Conservation (phyloP, 2,888 invertebrate genomes). For the Stomorhina lunata region DNA sequence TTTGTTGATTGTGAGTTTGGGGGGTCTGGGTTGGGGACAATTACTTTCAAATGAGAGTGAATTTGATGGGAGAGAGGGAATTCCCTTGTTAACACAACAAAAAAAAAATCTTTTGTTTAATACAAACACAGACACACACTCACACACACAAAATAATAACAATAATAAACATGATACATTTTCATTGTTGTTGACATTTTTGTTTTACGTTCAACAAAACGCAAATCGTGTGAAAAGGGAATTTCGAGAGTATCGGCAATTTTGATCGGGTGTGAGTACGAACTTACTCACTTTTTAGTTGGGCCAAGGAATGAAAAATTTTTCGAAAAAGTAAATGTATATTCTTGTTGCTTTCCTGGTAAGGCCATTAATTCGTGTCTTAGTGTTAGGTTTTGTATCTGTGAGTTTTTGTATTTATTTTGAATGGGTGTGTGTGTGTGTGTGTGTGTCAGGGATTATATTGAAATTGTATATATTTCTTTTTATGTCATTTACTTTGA, state of each 20-base stretch:
- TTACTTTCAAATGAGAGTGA: conserved; percentile 7
- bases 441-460: neutral
- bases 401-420: neutral
- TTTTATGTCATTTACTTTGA: conserved; percentile 16
- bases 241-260: conserved; percentile 27
- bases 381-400: neutral
- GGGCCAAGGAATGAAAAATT: neutral
- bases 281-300: too few relatives aligned
- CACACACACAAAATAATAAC: neutral
- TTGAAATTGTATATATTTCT: neutral
- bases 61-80: conserved; percentile 70
- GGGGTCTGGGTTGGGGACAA: neutral
- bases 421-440: neutral
- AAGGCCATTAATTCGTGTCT: neutral
- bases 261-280: conserved; percentile 38
- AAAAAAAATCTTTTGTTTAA: neutral
- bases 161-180: neutral
- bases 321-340: neutral
- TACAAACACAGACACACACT: conserved; percentile 2
- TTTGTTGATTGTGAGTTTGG: neutral
- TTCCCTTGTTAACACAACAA: conserved; percentile 72
- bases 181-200: neutral
- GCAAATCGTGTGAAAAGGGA: neutral
- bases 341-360: neutral
- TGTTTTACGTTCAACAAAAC: neutral